Percentiles rank a stretch among this genome's conserved stretches.
phyloP scores from a whole-genome alignment of 2,113 vertebrate genomes.

The human region GRCh38 chrY:15719501-15720000 shows the following conservation, averaged over 20 bases:
- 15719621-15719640: no score
- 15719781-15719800: neutral
- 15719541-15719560: no score
- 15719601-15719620: no score
- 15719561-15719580: no score
- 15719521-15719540: no score
- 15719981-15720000: neutral
- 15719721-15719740: no score
- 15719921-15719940: neutral
- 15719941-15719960: neutral
- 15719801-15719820: neutral
- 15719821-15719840: neutral
- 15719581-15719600: no score
- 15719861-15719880: neutral
- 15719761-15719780: neutral
- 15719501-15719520: no score
- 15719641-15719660: neutral
- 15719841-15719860: neutral
- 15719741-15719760: neutral
- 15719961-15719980: no score
- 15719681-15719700: neutral
- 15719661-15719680: slow-evolving; percentile 9
- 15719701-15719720: no score
- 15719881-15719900: neutral
- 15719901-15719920: neutral